These are phyloP conservation scores for Pocillopora verrucosa DNA, from an alignment of 64 coral and sea anemone genomes.

Conservation along the genomic window DNA sequence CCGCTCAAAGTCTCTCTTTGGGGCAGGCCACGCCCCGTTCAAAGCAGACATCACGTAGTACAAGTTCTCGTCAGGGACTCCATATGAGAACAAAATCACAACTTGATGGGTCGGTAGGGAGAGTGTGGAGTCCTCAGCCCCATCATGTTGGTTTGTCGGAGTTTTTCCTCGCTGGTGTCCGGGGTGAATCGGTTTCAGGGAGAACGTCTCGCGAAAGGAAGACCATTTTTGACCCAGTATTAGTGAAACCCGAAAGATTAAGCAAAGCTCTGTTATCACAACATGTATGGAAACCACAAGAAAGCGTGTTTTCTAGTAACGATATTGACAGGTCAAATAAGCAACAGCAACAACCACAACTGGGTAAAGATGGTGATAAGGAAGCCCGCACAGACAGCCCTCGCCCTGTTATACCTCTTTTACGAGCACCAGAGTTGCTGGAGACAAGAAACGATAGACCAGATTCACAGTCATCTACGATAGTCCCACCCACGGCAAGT, in stretches of 20 bases:
- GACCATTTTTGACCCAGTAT: background rate
- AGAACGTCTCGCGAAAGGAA: background rate
- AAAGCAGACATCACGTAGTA: background rate
- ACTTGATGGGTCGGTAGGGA: background rate
- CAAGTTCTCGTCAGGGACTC: background rate
- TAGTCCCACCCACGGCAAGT: background rate
- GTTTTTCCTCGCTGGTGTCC: constrained; percentile 87
- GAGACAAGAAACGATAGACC: background rate
- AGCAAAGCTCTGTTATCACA: constrained; percentile 47
- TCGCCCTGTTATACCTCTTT: constrained; percentile 56
- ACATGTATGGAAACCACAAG: constrained; percentile 81
- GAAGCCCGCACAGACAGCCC: background rate
- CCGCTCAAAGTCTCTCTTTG: background rate
- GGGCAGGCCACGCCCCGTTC: background rate
- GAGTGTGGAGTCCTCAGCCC: constrained; percentile 79
- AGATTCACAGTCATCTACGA: background rate
- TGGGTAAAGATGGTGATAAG: background rate
- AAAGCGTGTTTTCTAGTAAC: constrained; percentile 58
- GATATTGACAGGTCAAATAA: constrained; percentile 6
- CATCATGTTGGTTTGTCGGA: constrained; percentile 66
- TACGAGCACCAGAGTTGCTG: constrained; percentile 28
- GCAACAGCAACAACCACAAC: background rate
- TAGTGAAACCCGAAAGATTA: constrained; percentile 17
- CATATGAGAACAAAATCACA: background rate
- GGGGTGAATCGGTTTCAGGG: background rate